phyloP scores from a whole-genome alignment of 2,113 vertebrate genomes.

The Trachemys scripta region DNA sequence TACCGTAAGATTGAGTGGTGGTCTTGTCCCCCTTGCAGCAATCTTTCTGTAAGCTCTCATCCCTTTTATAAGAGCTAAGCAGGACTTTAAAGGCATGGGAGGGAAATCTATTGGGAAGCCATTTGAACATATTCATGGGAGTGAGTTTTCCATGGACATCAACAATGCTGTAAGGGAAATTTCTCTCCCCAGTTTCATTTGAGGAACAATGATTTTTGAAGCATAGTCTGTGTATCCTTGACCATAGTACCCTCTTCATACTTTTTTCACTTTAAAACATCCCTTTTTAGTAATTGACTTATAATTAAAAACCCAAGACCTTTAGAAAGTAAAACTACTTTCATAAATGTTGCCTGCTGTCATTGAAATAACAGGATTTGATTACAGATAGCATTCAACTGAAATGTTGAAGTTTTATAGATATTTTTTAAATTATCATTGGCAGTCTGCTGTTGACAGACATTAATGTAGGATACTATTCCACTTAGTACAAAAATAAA shows the following conservation, averaged over 20 bases:
- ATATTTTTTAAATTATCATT: background rate
- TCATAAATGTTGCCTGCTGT: background rate
- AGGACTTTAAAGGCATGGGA: background rate
- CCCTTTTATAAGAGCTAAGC: background rate
- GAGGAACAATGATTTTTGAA: background rate
- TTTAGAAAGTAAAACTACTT: accelerated
- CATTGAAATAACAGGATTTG: background rate
- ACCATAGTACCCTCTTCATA: background rate
- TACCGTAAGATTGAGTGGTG: accelerated
- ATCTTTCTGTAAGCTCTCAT: background rate
- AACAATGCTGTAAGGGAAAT: background rate
- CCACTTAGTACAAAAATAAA: conserved; percentile 34
- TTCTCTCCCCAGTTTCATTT: background rate
- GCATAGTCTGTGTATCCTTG: background rate
- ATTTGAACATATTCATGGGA: background rate
- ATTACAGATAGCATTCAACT: conserved; percentile 6
- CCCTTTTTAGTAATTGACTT: background rate
- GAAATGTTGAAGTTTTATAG: background rate
- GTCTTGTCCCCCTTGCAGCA: background rate
- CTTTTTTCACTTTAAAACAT: background rate
- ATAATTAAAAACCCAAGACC: background rate
- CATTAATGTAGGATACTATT: background rate
- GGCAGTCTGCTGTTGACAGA: background rate
- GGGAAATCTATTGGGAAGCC: background rate
- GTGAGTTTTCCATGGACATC: background rate